Base-by-base conservation (phyloP, 2,797 vertebrate genomes). In the Tokudaia tokunoshimensis region DNA sequence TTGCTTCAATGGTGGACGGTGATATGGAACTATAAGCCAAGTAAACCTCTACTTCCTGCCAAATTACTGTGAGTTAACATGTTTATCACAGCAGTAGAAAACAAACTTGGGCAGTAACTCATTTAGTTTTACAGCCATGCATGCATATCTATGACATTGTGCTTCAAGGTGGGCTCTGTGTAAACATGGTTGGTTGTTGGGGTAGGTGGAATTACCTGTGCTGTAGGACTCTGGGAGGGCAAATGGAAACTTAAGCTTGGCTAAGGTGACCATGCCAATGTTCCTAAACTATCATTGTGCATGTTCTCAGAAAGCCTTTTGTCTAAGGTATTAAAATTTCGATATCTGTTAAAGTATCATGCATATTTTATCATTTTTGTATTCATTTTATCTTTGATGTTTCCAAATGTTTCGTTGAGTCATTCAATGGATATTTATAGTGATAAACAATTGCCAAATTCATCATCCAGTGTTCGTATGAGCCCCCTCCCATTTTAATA, bases 401-500 rank as follows among this genome's bases (percentile, higher is more conserved):
- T 94, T 93, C 26, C 20, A 47, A 47, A 72, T 34, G 92, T 84
- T 89, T 80, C 41, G 59, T 79, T 88, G 29, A 85, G 57, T 74
- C 55, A 88, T 79, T 89, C 75, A 91, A 75, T 14, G 82, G 72
- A 34, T 84, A 85, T 59, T 70, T 70, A n/a, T 82, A 85, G 80
- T 37, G 72, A 19, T 59, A 31, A 92, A 89, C 1, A 80, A 37
- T 90, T 59, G 70, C 34, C 29, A 92, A 44, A 13, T 3, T 12
- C 12, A 63, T 47, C 96, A 47, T 19, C 50, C 55, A 75, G 65
- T 24, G 15, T 70, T 47, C 57, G 34, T n/a, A 24, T 22, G 26
- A 12, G 24, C 8, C 37, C 15, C 22, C 3, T 31, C 37, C 7
- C 12, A 34, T 8, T 29, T 80, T 72, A 57, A 59, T 91, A 34